These are phyloP conservation scores for Cacatua alba DNA, from an alignment of 2,113 vertebrate genomes.

Conservation along the genomic window DNA sequence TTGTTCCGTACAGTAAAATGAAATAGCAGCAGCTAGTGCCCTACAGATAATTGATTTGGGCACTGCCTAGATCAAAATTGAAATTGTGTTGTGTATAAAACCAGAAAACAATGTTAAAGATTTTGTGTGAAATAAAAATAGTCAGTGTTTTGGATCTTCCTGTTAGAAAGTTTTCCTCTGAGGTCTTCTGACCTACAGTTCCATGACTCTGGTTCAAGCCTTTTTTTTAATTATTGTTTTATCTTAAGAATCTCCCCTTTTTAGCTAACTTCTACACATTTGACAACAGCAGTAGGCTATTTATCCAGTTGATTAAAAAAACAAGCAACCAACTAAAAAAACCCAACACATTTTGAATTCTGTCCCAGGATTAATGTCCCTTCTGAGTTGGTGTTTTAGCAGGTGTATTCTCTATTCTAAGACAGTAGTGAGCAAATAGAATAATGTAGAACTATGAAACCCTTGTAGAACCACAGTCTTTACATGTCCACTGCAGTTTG, in stretches of 20 bases:
- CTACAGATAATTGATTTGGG: not conserved
- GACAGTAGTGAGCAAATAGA: not conserved
- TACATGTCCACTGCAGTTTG: not conserved
- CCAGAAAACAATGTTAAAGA: not conserved
- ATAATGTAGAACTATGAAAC: not conserved
- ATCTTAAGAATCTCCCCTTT: not conserved
- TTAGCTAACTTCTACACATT: not conserved
- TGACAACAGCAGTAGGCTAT: not conserved
- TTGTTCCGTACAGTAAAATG: not conserved
- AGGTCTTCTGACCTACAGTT: not conserved
- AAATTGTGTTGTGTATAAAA: not conserved
- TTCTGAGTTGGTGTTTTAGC: not conserved
- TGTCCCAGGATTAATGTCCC: not conserved
- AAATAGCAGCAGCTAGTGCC: not conserved
- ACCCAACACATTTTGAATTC: not conserved
- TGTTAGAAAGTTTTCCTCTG: not conserved
- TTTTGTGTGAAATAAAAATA: not conserved
- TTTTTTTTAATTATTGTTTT: not conserved
- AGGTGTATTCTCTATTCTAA: not conserved
- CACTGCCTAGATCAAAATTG: not conserved
- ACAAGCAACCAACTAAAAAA: fast-evolving
- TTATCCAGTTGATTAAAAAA: not conserved
- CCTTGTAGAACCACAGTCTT: not conserved
- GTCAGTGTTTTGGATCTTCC: not conserved
- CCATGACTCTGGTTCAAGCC: not conserved